Base-by-base conservation (phyloP, 2,113 vertebrate species). In the Microtus richardsoni region DNA sequence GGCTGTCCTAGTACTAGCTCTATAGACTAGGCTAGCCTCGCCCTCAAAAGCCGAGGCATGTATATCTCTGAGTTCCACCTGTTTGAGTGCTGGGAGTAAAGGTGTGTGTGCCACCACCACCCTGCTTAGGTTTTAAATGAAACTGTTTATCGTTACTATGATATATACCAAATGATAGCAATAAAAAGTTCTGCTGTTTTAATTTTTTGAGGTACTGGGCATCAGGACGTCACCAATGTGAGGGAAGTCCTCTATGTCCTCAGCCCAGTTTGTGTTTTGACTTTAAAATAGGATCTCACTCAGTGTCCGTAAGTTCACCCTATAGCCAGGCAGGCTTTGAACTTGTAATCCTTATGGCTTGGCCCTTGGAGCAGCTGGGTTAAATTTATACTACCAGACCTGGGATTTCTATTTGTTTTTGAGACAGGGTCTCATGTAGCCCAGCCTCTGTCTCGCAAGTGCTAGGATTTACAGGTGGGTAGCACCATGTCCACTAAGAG, bases 121-220 rank as follows among this genome's bases (percentile, higher is more conserved):
- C 36, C 22, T 26, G n/a, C 89, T 79, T 75, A 91, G 49, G 13
- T 71, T 90, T 85, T 95, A 91, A 87, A 66, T 96, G 36, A 33
- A 73, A 77, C 7, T 95, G n/a, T 82, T 96, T 62, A 79, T 88
- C 73, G 28, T 88, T 88, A 82, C 41, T 96, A 26, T 97, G 85
- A 79, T 3, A 68, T 85, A 88, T 36, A 95, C 74, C 58, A 88
- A 13, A 70, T 83, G 73, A 84, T 88, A 89, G 7, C 30, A 41
- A 78, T 89, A 92, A 93, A 62, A 94, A 41, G 93, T 92, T 94
- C 54, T 93, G 88, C 19, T 87, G 22, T 79, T 74, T 58, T 88
- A 30, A 21, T 73, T 83, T 60, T 60, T 66, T 44, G 41, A 41
- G 28, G 3, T 85, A 30, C 24, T 84, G 24, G 80, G 7, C 36